These are phyloP conservation scores for Cyprichromis sp. DNA, from an alignment of 2,113 vertebrate genomes.

Conservation along the genomic window DNA sequence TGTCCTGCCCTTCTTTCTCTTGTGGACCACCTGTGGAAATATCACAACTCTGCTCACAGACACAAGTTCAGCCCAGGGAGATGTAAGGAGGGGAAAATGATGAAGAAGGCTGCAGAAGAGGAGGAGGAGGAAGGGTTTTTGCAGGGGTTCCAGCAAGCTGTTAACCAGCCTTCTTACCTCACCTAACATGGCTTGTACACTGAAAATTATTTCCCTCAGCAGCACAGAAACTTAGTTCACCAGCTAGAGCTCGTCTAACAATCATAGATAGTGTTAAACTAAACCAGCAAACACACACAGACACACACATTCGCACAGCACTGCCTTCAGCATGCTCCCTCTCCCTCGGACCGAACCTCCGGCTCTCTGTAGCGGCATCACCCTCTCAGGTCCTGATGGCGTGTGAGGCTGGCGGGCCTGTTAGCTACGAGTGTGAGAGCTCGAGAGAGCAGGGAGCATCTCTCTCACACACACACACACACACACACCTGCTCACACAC, in stretches of 20 bases:
- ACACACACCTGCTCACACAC: not conserved
- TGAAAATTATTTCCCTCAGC: conserved; percentile 25
- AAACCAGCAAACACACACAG: conserved; percentile 52
- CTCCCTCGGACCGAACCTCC: not conserved
- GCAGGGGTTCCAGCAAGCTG: not conserved
- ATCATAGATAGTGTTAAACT: conserved; percentile 56
- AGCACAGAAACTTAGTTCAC: conserved; percentile 40
- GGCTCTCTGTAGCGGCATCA: not conserved
- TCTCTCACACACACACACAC: not conserved
- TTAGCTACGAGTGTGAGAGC: not conserved
- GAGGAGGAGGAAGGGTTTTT: not conserved
- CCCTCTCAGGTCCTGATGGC: not conserved
- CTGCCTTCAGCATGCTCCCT: conserved; percentile 48
- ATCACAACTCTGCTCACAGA: conserved; percentile 1
- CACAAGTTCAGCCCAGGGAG: conserved; percentile 1
- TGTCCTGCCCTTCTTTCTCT: conserved; percentile 26
- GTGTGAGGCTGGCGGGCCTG: not conserved
- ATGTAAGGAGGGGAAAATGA: not conserved
- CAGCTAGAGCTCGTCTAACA: conserved; percentile 57
- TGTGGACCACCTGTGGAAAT: conserved; percentile 38
- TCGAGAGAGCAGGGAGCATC: not conserved
- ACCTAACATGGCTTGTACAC: conserved; percentile 24
- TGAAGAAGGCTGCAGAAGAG: not conserved
- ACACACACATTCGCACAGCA: not conserved
- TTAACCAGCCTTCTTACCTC: conserved; percentile 18